Conservation (phyloP, 2,113 vertebrate genomes). For the Pimephales promelas region DNA sequence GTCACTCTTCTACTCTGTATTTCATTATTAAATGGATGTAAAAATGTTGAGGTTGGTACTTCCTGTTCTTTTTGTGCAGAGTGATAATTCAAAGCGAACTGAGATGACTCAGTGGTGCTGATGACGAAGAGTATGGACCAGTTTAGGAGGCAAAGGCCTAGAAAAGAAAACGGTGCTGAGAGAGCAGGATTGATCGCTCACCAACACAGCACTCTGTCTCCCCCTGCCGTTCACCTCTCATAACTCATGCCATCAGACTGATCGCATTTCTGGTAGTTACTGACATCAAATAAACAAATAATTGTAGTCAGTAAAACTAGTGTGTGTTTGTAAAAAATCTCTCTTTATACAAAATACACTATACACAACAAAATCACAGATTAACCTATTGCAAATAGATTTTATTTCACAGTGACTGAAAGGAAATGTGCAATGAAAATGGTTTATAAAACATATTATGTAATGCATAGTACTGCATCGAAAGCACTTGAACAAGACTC, state of each 20-base stretch:
- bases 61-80: background rate
- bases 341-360: constrained; percentile 1
- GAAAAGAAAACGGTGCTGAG: constrained; percentile 47
- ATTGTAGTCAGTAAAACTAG: background rate
- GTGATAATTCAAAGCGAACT: constrained; percentile 36
- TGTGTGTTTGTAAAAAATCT: background rate
- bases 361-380: background rate
- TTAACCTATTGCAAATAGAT: background rate
- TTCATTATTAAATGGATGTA: constrained; percentile 3
- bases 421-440: too few species aligned
- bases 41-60: constrained; percentile 17
- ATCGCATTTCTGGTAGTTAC: background rate
- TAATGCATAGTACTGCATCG: background rate
- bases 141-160: constrained; percentile 49
- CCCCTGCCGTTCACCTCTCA: constrained; percentile 47
- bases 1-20: constrained; percentile 10
- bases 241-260: background rate
- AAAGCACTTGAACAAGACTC: background rate
- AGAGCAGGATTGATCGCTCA: background rate
- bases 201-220: constrained; percentile 49
- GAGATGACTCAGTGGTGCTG: constrained; percentile 39
- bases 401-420: too few species aligned
- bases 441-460: background rate
- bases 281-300: background rate
- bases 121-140: constrained; percentile 36